Evolutionary conservation across 2,888 invertebrate species (phyloP), one percentile per base, ranked within the genome.

Genomic region (Caprella mutica): DNA sequence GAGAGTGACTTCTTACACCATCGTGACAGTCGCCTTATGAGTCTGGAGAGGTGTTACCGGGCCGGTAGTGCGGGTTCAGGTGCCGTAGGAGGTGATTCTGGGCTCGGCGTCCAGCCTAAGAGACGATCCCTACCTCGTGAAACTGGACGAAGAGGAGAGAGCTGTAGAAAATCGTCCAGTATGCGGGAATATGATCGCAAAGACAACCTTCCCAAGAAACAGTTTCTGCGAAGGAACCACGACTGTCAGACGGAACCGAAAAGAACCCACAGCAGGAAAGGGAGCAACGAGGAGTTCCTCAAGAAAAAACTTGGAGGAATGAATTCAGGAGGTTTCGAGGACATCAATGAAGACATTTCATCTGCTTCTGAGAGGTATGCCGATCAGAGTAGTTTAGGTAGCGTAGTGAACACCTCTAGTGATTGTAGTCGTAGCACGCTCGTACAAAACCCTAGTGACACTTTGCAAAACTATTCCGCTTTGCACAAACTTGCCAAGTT

Each of bases 381-480:
- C 17, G 19, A 30, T 5, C 26, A 8, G 4, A 33, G 9, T 9
- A 12, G n/a, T n/a, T n/a, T n/a, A n/a, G n/a, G n/a, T n/a, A n/a
- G n/a, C n/a, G n/a, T n/a, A n/a, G n/a, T n/a, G n/a, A n/a, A n/a
- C n/a, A n/a, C n/a, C n/a, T n/a, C n/a, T 63, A 9, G 63, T 58
- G 19, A 65, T 61, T 23, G 61, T 59, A 17, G 54, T 56, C 50
- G 23, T 63, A 46, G 30, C 58, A 40, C 40, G 60, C 30, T 58
- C 46, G 55, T 29, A n/a, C n/a, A n/a, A n/a, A n/a, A n/a, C n/a
- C 19, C 48, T 48, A 19, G 48, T 29, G 26, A 60, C 43, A 66
- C 67, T 30, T 65, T 84, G 61, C 85, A 85, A 66, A 85, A 85
- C 27, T 74, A 85, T 69, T 85, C 85, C 50, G 85, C 85, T 67